Evolutionary conservation across 35 echinoderm and acorn worm species (phyloP).

Genomic region (Eucidaris tribuloides): DNA sequence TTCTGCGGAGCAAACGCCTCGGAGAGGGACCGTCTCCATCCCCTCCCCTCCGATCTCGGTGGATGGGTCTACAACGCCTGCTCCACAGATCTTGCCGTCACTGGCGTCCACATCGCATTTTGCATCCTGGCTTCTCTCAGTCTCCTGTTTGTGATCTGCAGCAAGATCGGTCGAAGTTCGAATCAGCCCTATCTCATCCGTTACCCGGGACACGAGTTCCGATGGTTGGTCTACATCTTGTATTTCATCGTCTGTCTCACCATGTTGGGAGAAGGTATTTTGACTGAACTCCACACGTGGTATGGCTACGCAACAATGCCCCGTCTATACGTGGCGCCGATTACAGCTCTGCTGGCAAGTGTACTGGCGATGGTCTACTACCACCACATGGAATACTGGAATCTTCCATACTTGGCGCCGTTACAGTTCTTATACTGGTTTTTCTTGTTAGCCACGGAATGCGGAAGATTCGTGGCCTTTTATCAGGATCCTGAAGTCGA

Average conservation of each 20-base stretch:
- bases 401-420: slow-evolving; percentile 32
- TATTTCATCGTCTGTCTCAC: slow-evolving; percentile 5
- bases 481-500: background rate
- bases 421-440: slow-evolving; percentile 77
- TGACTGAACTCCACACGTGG: slow-evolving; percentile 41
- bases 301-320: slow-evolving; percentile 26
- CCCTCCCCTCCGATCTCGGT: too few species aligned
- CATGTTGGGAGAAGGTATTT: slow-evolving; percentile 57
- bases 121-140: background rate
- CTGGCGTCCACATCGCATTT: background rate
- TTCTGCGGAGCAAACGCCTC: too few species aligned
- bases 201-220: background rate
- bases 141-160: background rate
- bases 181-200: background rate
- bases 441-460: slow-evolving; percentile 37
- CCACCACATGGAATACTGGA: slow-evolving; percentile 78
- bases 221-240: slow-evolving; percentile 2
- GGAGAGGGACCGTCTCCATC: too few species aligned
- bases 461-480: background rate
- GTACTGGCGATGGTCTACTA: slow-evolving; percentile 70
- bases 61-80: background rate
- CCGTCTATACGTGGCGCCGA: slow-evolving; percentile 61
- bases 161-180: background rate
- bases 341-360: background rate
- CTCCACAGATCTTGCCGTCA: background rate